These are phyloP conservation scores for Chrysaora quinquecirrha DNA, from an alignment of 30 jellyfish, hydroid and myxozoan species.

Conservation along the genomic window DNA sequence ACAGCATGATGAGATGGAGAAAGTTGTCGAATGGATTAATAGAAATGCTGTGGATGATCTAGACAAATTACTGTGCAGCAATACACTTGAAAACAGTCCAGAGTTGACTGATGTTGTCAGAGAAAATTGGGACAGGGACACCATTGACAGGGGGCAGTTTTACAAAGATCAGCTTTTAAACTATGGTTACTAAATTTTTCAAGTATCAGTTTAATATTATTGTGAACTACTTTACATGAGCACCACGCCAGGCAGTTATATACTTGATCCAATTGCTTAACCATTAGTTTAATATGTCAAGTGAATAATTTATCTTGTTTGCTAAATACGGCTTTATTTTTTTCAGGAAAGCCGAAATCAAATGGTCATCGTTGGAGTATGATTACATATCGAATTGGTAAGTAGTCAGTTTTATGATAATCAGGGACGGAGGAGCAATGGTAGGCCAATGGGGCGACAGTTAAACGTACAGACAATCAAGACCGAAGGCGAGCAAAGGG, in stretches of 20 bases:
- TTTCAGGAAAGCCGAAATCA: not conserved
- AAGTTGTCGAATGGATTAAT: conserved; percentile 17
- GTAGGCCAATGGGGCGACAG: too few species aligned
- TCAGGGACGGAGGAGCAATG: too few species aligned
- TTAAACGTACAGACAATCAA: too few species aligned
- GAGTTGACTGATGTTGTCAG: not conserved
- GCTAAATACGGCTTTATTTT: not conserved
- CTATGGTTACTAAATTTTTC: conserved; percentile 4
- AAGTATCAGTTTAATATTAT: not conserved
- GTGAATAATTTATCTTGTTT: not conserved
- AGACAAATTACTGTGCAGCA: not conserved
- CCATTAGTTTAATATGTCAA: not conserved
- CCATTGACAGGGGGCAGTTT: conserved; percentile 15
- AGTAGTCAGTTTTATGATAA: too few species aligned
- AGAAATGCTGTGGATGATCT: conserved; percentile 8
- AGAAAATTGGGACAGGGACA: conserved; percentile 24
- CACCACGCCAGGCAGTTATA: not conserved
- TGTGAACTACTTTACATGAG: not conserved
- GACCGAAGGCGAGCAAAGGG: too few species aligned
- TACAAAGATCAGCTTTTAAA: conserved; percentile 11
- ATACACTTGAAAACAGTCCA: not conserved
- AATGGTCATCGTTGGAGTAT: not conserved
- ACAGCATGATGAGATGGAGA: conserved; percentile 18
- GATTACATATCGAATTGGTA: not conserved
- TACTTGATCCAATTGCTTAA: not conserved